A percentile compares a stretch with the other conserved stretches of the same genome.
phyloP scores from a whole-genome alignment of 2,797 vertebrate species.

The Glyptemys insculpta region DNA sequence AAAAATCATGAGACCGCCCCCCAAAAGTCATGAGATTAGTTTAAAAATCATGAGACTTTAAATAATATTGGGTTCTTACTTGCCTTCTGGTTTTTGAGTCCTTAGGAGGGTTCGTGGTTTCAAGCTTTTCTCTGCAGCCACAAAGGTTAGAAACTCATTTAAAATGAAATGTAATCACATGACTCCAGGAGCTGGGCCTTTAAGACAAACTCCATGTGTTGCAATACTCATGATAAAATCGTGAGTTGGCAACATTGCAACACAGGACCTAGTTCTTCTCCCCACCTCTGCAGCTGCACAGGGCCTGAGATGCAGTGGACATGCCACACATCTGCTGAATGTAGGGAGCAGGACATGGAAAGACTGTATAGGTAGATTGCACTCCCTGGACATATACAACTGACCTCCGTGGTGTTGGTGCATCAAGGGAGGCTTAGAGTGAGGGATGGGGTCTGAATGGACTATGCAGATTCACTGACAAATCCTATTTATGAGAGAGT shows the following conservation, averaged over 20 bases:
- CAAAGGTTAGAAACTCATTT: not conserved
- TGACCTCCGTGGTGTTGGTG: not conserved
- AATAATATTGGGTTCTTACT: not conserved
- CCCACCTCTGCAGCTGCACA: not conserved
- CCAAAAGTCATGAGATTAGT: not conserved
- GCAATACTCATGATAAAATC: not conserved
- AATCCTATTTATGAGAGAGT: not conserved
- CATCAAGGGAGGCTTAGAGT: no score
- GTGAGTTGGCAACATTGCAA: not conserved
- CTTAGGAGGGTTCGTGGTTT: not conserved
- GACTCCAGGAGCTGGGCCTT: not conserved
- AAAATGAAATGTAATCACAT: not conserved
- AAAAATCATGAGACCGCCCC: not conserved
- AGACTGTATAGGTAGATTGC: not conserved
- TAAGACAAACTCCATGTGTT: not conserved
- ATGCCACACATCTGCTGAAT: not conserved
- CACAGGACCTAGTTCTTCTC: not conserved
- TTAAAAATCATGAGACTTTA: not conserved
- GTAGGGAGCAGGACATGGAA: not conserved
- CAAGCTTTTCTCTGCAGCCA: not conserved
- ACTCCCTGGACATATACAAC: not conserved
- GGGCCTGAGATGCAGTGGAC: not conserved
- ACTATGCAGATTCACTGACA: not conserved
- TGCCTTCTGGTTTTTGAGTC: not conserved
- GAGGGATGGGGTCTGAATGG: not conserved